phyloP scores from a whole-genome alignment of 2,113 vertebrate genomes.

The Antechinus flavipes region DNA sequence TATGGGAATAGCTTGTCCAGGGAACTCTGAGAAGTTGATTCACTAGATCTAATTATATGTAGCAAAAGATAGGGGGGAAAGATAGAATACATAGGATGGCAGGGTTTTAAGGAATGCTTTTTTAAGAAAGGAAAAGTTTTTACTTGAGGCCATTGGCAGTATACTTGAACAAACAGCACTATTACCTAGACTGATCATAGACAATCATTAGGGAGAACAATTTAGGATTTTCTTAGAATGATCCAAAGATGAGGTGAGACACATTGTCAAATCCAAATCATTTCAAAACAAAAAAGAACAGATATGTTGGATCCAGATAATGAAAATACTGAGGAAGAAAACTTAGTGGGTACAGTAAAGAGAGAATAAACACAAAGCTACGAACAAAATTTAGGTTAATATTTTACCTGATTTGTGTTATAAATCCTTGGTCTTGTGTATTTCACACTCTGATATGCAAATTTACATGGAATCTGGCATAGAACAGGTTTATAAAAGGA shows the following conservation, averaged over 20 bases:
- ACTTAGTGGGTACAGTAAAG: background rate
- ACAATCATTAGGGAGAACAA: background rate
- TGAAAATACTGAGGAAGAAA: background rate
- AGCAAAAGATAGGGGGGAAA: background rate
- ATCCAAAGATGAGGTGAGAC: background rate
- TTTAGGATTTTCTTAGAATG: background rate
- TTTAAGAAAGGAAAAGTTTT: background rate
- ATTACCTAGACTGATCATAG: background rate
- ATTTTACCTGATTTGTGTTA: background rate
- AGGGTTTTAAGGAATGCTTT: background rate
- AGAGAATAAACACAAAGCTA: background rate
- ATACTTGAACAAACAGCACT: background rate
- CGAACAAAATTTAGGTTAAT: slow-evolving; percentile 5
- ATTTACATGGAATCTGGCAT: background rate
- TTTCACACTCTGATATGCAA: slow-evolving; percentile 20
- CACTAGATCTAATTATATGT: background rate
- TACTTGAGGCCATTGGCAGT: background rate
- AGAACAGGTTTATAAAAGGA: background rate
- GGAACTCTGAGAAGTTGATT: background rate
- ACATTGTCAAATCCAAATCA: background rate
- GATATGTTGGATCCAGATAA: background rate
- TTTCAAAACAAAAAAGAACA: background rate
- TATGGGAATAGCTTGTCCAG: background rate
- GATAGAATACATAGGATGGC: background rate
- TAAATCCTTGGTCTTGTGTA: background rate